Base-by-base conservation (phyloP, 2,113 vertebrate species). In the Pseudorectes ferrugineus region DNA sequence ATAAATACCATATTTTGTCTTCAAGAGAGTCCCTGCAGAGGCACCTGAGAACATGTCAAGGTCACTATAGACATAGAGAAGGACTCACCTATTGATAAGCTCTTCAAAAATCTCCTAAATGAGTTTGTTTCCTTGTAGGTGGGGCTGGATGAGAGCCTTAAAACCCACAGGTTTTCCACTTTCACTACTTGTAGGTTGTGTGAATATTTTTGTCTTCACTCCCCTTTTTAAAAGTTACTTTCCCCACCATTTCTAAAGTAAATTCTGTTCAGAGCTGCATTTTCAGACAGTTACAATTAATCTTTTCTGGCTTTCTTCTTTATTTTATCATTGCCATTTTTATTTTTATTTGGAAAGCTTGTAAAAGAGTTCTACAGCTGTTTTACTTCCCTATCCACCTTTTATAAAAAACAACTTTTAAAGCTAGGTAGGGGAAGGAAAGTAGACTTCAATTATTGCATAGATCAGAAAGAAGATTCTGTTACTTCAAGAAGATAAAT, bases 71-170 rank as follows among this genome's bases (percentile, higher is more conserved):
- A 21, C 35, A 52, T 33, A 36, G 8, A 72, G 58, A 84, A 72
- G 16, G 11, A 68, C 17, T 8, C 22, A 55, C 3, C 20, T 73
- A 22, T 13, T 59, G 43, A 49, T 18, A 86, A 80, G 48, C 43
- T 96, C 85, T 91, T 86, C 2, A 92, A 92, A 94, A 95, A 88
- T 91, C 74, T 88, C 48, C 46, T 81, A 61, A 81, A 61, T 0
- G 0, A 70, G 5, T 68, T 65, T 51, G 36, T 72, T 79, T 82
- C 35, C 20, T 76, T 92, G 15, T 59, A 29, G 20, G 10, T 36
- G 12, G n/a, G 24, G 5, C 28, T 72, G 31, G 28, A 29, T 12
- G 1, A 85, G 31, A 82, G 48, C 14, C n/a, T 48, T 52, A 75
- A 85, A 92, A 24, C 18, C 2, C 21, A 59, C 25, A 16, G 5